Evolutionary conservation across 1,140 invertebrate genomes (phyloP), one percentile per base, ranked within the genome.

Genomic region (Drosophila setifemur): DNA sequence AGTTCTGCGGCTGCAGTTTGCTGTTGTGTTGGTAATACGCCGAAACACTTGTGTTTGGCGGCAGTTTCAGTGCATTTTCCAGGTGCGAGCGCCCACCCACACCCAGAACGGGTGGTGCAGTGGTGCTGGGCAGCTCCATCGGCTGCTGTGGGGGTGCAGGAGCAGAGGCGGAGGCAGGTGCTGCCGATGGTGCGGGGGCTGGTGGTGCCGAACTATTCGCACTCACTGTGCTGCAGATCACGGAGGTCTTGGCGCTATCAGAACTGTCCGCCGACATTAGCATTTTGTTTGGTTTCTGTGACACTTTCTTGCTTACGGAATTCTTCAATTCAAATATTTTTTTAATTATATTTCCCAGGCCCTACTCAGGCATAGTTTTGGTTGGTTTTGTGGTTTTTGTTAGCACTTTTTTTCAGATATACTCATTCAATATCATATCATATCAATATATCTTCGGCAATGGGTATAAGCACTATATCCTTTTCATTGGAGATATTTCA

Each of bases 241-340:
- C 79, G 14, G 88, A 89, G 69, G 64, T 85, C 48, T 85, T 85
- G 52, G 73, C 73, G 53, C 61, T 68, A 72, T 86, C 87, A 37
- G 89, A 90, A 76, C 89, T 90, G 75, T 90, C 89, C 47, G 89
- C 89, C 55, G 89, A 90, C 89, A 90, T 90, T 12, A 90, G 64
- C 89, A 90, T 90, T 88, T 86, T 86, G 61, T 26, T 48, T 14
- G 19, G 42, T 28, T 57, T 48, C 39, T 3, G 6, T 19, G 45
- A 44, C 55, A 70, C 48, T 69, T 55, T 42, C 16, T 16, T 14
- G 6, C 23, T 28, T 12, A 29, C 26, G 14, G 19, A 42, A 28
- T 29, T 55, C 50, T 23, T 28, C 11, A 31, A 29, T 52, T 2
- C 2, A 16, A 25, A 19, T 26, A n/a, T 16, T 52, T 6, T 29